Percentiles rank a stretch among this genome's conserved stretches.
These are phyloP conservation scores for Schizothorax lantsangensis DNA, from an alignment of 2,797 vertebrate genomes.

Conservation along the genomic window DNA sequence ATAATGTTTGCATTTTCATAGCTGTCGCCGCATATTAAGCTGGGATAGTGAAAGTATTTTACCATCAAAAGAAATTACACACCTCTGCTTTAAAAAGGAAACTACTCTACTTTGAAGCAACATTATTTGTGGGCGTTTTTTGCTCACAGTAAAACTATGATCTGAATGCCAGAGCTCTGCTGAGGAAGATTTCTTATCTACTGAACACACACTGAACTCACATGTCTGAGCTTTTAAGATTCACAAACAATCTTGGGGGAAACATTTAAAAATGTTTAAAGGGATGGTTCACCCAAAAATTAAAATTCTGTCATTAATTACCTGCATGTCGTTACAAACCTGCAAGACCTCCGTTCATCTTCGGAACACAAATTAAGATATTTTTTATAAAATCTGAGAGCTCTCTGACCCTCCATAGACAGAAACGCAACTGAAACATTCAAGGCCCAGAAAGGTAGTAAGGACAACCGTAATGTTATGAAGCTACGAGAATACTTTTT, in stretches of 20 bases:
- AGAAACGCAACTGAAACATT: background rate
- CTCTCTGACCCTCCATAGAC: background rate
- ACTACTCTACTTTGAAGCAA: background rate
- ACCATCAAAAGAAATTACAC: background rate
- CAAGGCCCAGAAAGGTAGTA: background rate
- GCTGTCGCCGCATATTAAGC: background rate
- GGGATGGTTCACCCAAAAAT: too few species aligned
- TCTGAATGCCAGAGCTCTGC: background rate
- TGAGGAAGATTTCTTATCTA: slow-evolving; percentile 10
- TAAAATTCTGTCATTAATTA: background rate
- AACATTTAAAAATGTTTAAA: background rate
- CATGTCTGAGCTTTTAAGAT: background rate
- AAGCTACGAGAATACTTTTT: background rate
- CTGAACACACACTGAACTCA: background rate
- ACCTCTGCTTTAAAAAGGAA: background rate
- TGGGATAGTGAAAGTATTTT: background rate
- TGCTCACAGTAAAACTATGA: background rate
- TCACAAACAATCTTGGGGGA: background rate
- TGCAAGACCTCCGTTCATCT: background rate
- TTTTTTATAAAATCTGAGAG: too few species aligned
- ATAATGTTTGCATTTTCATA: slow-evolving; percentile 7
- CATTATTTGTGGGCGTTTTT: background rate
- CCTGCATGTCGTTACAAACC: background rate
- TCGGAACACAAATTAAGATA: background rate
- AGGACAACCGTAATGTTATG: background rate